Base-by-base conservation (phyloP, 2,797 vertebrate genomes). In the Acanthornis magna region DNA sequence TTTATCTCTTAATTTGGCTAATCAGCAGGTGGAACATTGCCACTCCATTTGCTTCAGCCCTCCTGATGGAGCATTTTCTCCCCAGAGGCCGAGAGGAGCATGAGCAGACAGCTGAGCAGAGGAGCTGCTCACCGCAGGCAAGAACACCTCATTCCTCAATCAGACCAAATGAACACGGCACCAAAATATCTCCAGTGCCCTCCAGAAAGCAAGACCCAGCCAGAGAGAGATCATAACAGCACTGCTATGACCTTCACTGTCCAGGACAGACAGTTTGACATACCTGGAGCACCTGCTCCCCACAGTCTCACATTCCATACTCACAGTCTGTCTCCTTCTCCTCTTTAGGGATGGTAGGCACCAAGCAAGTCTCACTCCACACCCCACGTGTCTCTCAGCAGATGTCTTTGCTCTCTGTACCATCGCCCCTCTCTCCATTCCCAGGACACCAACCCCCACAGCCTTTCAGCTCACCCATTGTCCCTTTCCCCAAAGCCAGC, bases 261-360 rank as follows among this genome's bases (percentile, higher is more conserved):
- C 40, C 45, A 61, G 25, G 15, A n/a, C 16, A 72, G 34, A 17
- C 10, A 13, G 15, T 13, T 34, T 5, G 5, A 36, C 2, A 3
- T 26, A n/a, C 10, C 17, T 66, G 13, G 22, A 70, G 20, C 23
- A 19, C 40, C 12, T 1, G 0, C 20, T 84, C 26, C 21, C 27
- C 1, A 0, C 16, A 18, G 18, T 58, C 54, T 65, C 5, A 3
- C 32, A 55, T 26, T 29, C 67, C 76, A 55, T 1, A 0, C 8
- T 66, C 27, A 13, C 3, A 2, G 29, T n/a, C 38, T 51, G 20
- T 11, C 32, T 74, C 32, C 25, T 68, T 55, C 21, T 67, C 43
- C 32, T n/a, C 48, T 38, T 55, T 53, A 14, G 1, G 13, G 18
- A 22, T 30, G 40, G 7, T 43, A 71, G 55, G 29, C 48, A 42